Base-by-base conservation (phyloP, 2,888 invertebrate species). In the Tryphoninae sp. region DNA sequence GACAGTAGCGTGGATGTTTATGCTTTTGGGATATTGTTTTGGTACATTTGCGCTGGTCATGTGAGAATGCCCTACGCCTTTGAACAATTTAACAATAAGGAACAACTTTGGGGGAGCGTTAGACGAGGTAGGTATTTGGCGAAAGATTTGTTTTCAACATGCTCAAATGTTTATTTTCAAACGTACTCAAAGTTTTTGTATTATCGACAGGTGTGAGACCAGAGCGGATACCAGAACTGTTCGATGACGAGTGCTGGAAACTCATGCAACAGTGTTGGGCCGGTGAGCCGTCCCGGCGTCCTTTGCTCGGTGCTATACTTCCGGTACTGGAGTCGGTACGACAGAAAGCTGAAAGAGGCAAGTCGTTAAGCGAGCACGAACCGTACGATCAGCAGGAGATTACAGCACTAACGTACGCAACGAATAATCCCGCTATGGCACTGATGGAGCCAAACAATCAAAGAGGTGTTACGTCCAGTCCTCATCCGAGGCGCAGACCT, bases 11-110 rank as follows among this genome's bases (percentile, higher is more conserved):
- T 98, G 8, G 97, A 98, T 88, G 96, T 97, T 0, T 98, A 97
- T 89, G 97, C 97, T 0, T 97, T 98, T 90, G 97, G 97, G 4
- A 96, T 98, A 80, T 92, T 97, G 55, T 97, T 97, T 92, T 97
- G 97, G 97, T 97, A 97, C 87, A 94, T 97, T 74, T 97, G 97
- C 90, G 96, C 97, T 0, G 97, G 97, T 0, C 95, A 96, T 88
- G 95, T 97, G 0, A 94, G 94, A 84, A 93, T 97, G 78, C 97
- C 97, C 0, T 94, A 94, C 61, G 95, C 95, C 4, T 97, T 97
- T 90, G 97, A 97, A 89, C 94, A 95, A 84, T 97, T 96, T 90
- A 95, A 95, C 87, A 97, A 96, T 87, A 97, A 97, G 88, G 97
- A 97, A 89, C 96, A 97, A 88, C 92, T 97, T 0, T 97, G 97